A percentile compares a stretch with the other conserved stretches of the same genome.
phyloP scores from a whole-genome alignment of 2,888 invertebrate genomes.

The Scaptomyza flava region DNA sequence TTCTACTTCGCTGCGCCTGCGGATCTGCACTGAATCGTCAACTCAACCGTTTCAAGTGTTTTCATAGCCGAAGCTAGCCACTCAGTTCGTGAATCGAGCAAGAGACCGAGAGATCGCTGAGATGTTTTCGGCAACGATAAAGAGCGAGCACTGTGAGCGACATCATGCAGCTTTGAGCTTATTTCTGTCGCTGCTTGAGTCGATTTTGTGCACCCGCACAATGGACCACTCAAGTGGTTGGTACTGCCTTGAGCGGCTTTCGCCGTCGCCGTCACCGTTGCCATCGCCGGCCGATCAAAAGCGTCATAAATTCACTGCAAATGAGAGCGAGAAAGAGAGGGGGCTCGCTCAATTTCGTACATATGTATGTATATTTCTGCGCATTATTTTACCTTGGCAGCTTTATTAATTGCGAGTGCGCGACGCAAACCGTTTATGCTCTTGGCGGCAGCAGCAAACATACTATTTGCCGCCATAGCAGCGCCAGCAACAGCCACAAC shows the following conservation, averaged over 20 bases:
- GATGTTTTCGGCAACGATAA: conserved; percentile 10
- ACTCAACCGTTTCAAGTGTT: conserved; percentile 76
- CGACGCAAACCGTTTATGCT: conserved; percentile 50
- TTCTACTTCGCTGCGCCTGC: conserved; percentile 77
- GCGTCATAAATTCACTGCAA: conserved; percentile 61
- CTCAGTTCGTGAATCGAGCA: conserved; percentile 24
- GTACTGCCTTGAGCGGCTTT: conserved; percentile 29
- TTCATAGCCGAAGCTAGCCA: conserved; percentile 57
- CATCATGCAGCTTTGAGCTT: conserved; percentile 30
- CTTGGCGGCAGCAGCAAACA: conserved; percentile 54
- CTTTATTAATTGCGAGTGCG: conserved; percentile 15
- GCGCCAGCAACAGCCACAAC: conserved; percentile 16
- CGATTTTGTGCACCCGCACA: conserved; percentile 43
- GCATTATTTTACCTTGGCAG: conserved; percentile 73
- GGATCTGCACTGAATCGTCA: conserved; percentile 80
- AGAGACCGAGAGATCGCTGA: conserved; percentile 19
- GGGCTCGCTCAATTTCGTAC: conserved; percentile 40
- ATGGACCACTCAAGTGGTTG: conserved; percentile 17
- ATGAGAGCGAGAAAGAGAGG: conserved; percentile 27
- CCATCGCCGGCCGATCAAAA: conserved; percentile 58
- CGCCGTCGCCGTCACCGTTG: conserved; percentile 18
- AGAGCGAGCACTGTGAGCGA: conserved; percentile 6
- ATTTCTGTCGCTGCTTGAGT: conserved; percentile 43
- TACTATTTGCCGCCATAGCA: conserved; percentile 20
- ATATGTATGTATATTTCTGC: conserved; percentile 49